Conservation (phyloP, 37 sponge, comb jelly and placozoan genomes). For the Halichondria panicea region DNA sequence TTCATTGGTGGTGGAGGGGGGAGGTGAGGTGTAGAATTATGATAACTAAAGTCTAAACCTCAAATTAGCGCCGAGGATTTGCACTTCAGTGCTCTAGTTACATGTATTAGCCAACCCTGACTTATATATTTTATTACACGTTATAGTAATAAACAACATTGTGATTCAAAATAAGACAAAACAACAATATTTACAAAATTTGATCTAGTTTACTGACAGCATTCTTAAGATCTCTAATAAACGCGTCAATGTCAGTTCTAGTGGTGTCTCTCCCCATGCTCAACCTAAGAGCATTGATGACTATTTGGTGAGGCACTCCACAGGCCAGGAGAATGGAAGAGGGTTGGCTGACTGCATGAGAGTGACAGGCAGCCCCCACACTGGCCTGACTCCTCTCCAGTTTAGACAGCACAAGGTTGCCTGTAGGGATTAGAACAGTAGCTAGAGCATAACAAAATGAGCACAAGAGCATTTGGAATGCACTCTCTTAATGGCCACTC, state of each 20-base stretch:
- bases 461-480: too few relatives aligned
- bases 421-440: conserved; percentile 10
- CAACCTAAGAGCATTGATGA: conserved; percentile 56
- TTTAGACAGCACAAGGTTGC: conserved; percentile 4
- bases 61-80: too few relatives aligned
- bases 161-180: background rate
- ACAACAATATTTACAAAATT: background rate
- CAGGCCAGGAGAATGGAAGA: conserved; percentile 43
- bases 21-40: too few relatives aligned
- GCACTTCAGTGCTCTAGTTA: too few relatives aligned
- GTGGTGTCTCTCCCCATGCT: conserved; percentile 67
- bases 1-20: too few relatives aligned
- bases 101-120: too few relatives aligned
- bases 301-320: conserved; percentile 60
- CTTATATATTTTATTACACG: too few relatives aligned
- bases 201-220: background rate
- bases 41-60: too few relatives aligned
- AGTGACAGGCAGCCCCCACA: conserved; percentile 67
- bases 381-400: conserved; percentile 41
- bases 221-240: conserved; percentile 47
- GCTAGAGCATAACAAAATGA: background rate
- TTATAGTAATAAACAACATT: background rate
- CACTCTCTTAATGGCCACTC: too few relatives aligned
- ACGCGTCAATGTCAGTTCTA: conserved; percentile 55
- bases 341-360: conserved; percentile 13